Percentiles rank a stretch among this genome's conserved stretches.
These are phyloP conservation scores for Pectinophora gossypiella DNA, from an alignment of 1,140 invertebrate species.

Conservation along the genomic window DNA sequence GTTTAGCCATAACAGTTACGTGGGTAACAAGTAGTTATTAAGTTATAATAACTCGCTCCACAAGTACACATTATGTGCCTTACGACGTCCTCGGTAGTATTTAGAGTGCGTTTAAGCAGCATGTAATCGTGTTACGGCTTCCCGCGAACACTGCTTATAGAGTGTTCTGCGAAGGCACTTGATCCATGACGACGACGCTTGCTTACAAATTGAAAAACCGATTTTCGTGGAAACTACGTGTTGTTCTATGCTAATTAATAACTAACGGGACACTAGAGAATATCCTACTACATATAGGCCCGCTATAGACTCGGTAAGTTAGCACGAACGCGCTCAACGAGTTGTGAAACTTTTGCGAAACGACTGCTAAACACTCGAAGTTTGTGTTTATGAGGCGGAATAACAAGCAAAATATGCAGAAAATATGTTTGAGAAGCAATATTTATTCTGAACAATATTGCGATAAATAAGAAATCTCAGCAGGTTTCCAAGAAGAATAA, in stretches of 20 bases:
- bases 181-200: not conserved
- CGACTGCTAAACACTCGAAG: no score
- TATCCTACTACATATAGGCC: no score
- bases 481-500: no score
- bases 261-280: no score
- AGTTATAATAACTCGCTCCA: not conserved
- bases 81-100: not conserved
- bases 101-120: not conserved
- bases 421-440: no score
- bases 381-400: no score
- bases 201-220: not conserved
- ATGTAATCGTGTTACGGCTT: not conserved
- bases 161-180: not conserved
- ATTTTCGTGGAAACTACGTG: not conserved
- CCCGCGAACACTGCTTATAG: not conserved
- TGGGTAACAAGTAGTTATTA: not conserved
- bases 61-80: not conserved
- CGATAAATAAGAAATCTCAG: no score
- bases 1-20: constrained; percentile 2
- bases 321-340: no score
- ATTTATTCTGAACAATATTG: no score
- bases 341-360: no score
- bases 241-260: not conserved
- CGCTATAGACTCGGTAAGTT: no score
- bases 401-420: no score